Evolutionary conservation across 2,113 vertebrate species (phyloP), one percentile per base, ranked within the genome.

Genomic region (Campylomormyrus tamandua): DNA sequence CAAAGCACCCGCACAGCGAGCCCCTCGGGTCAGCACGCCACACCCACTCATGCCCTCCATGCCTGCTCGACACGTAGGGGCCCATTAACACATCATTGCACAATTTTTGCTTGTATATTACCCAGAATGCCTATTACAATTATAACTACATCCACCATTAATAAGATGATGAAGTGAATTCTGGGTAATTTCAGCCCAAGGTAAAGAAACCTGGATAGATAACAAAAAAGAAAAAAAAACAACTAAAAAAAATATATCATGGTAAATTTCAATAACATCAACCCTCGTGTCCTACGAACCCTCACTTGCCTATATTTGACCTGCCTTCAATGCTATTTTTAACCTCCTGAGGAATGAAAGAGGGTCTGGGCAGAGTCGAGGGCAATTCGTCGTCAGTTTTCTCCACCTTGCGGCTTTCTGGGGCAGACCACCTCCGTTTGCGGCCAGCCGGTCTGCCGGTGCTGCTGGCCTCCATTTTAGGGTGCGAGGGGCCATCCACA

Each of bases 291-390:
- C 91, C 90, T 31, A 48, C 86, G n/a, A 90, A 92, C 94, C 92
- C 95, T 98, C 96, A 99, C 96, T 99, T 98, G 96, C 98, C 98
- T 95, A 98, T 96, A 84, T 97, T 99, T 89, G 98, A 99, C 94
- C 97, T 97, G 95, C 98, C 98, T 96, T 99, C 98, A 87, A 99
- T 99, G 96, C 97, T 98, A 95, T 99, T 97, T 95, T 99, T 99
- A 95, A 99, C 96, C 97, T 98, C 97, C 93, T 98, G 97, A 96
- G 98, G 96, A 96, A 99, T 97, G 93, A 99, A 99, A 92, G 97
- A 98, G 95, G 97, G 97, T 95, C 97, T 99, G 90, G 98, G 98
- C 94, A 99, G 97, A 96, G 97, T 97, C 96, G 97, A 95, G 89
- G 98, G 98, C 8, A 97, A 97, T 94, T 99, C 98, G 91, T 98